Evolutionary conservation across 30 jellyfish, hydroid and myxozoan species (phyloP), one percentile per base, ranked within the genome.

Genomic region (Aurelia coerulea): DNA sequence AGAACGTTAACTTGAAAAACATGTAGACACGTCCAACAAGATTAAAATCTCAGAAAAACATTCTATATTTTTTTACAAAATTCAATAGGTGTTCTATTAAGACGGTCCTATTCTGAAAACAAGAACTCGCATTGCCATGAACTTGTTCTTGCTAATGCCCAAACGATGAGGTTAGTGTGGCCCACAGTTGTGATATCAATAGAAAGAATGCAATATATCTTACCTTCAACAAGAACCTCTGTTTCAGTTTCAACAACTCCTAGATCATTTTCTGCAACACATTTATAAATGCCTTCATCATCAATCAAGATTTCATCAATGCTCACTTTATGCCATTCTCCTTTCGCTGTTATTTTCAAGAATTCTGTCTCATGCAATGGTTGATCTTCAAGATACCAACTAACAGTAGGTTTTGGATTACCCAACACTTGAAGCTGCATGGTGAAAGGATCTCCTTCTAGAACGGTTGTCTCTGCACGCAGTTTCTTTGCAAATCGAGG

Each of bases 271-370:
- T 65, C 85, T n/a, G 92, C 96, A 2, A 90, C 93, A 72, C 97
- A 89, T 78, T 85, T 89, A 53, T 95, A 95, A 41, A 75, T 14
- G 18, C 99, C 99, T 69, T 89, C 97, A 69, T 95, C 99, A 3
- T 89, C 97, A 37, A 89, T 50, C 19, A 90, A 78, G 39, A 95
- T 64, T 65, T 79, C 97, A 52, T 78, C 90, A 54, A 95, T 89
- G 42, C 59, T 53, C n/a, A 95, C 49, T 65, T 78, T 77, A 64
- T 83, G 96, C 88, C 82, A 65, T 39, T 79, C 92, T 32, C 97
- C 97, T 58, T 83, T 81, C n/a, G 95, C 39, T 2, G 88, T 64
- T 12, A 95, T 70, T 59, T 53, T 76, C 83, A 83, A 65, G 64
- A 74, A 86, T 23, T 89, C 92, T 9, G 90, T 74, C 42, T 80